Base-by-base conservation (phyloP, 1,140 invertebrate genomes). In the Neuroterus valhalla region DNA sequence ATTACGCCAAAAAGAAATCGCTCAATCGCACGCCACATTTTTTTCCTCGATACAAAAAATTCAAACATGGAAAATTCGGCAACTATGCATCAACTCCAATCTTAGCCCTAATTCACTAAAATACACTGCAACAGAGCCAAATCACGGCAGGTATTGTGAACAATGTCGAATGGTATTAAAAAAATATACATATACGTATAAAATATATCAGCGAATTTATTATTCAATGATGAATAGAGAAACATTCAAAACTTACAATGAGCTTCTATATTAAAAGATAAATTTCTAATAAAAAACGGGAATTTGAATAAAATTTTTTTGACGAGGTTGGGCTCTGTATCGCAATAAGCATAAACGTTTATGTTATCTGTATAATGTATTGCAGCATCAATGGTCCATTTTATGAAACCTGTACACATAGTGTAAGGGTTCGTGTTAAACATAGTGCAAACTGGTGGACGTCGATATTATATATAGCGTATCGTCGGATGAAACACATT, bases 61-160 rank as follows among this genome's bases (percentile, higher is more conserved):
- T 26, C 55, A 26, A 62, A 62, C 55, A 62, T 62, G 55, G 31
- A 62, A 62, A 62, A 62, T 62, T 62, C 55, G 26, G 55, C 55
- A 38, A 6, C 31, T 62, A 31, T 15, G 14, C 23, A 38, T 62
- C 26, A 62, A 26, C 55, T 12, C 55, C 23, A 62, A 62, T 62
- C 2, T 62, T 31, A 62, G 15, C n/a, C 31, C 55, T 62, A 38
- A 23, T 62, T 38, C 23, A 31, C n/a, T 62, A 31, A 31, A 62
- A 6, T 62, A 62, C 23, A 62, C 14, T 12, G 31, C 23, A 31
- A 62, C 23, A 62, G 26, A 62, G 31, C 26, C 55, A 62, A 62
- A 62, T 26, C 23, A 15, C 26, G 55, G 26, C 14, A 38, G n/a
- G 26, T 26, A 23, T 23, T n/a, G n/a, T n/a, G n/a, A n/a, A n/a